Evolutionary conservation across 2,797 vertebrate species (phyloP), one percentile per base, ranked within the genome.

Genomic region (Tiaroga cobitis): DNA sequence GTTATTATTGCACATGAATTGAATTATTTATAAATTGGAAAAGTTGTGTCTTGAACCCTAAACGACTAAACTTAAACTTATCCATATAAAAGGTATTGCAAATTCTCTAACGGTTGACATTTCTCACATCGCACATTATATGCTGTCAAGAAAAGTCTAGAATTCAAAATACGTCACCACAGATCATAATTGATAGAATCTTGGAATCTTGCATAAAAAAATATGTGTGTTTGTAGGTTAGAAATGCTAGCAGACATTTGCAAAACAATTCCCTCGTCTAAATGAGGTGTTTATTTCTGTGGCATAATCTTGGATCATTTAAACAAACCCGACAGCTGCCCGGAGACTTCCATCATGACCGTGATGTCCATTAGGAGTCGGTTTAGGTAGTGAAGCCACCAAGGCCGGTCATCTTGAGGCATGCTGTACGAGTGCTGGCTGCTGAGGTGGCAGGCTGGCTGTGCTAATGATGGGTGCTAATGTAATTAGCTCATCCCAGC

Each of bases 401-500:
- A 80, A 19, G 78, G 84, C 81, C 82, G 67, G 61, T 84, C 49
- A 26, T 72, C 74, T 72, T 81, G 43, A 85, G 83, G 68, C 78
- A 7, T 67, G 79, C 68, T 81, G 86, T 63, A 54, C 24, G 81
- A 65, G 82, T 5, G 18, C 77, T 26, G 81, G 93, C 93, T 92
- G 93, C 93, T 93, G 94, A 92, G 93, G 85, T 85, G 83, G 78
- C 93, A 76, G 81, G 93, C 92, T 78, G 90, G 92, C 92, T 92
- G 92, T 88, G 91, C 92, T 91, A 91, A 93, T 94, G 93, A 94
- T 94, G 95, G 94, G 93, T 93, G 93, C 93, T 93, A 94, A 93
- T 89, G 83, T 92, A 85, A 94, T 95, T 92, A 92, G 94, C 93
- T 93, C 93, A 93, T 94, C 92, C 93, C 87, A 88, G 91, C 94